These are phyloP conservation scores for Canis aureus DNA, from an alignment of 2,113 vertebrate species.

Conservation along the genomic window DNA sequence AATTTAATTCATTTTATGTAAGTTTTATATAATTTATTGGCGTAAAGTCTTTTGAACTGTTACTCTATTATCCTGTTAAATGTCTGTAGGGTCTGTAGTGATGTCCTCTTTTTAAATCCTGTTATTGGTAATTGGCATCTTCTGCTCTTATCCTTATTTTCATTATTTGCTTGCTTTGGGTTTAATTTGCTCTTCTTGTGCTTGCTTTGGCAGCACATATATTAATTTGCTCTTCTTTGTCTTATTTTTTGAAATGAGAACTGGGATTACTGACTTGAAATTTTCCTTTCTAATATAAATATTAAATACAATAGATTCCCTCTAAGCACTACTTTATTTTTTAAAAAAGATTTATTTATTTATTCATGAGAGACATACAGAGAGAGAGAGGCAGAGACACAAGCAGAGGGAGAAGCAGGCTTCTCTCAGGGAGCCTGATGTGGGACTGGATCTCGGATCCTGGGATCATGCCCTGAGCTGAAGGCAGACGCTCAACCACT, in stretches of 20 bases:
- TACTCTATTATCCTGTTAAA: background rate
- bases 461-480: too few relatives aligned
- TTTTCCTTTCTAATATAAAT: background rate
- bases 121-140: background rate
- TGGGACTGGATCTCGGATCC: too few relatives aligned
- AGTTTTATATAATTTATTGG: background rate
- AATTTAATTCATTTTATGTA: background rate
- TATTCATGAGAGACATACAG: too few relatives aligned
- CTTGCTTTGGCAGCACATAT: background rate
- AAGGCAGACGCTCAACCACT: too few relatives aligned
- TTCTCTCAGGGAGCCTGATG: too few relatives aligned
- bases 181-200: background rate
- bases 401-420: too few relatives aligned
- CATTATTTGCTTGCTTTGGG: background rate
- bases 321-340: background rate
- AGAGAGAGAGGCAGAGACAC: too few relatives aligned
- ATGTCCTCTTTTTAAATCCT: background rate
- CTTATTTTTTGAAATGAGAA: background rate
- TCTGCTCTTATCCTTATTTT: background rate
- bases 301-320: background rate
- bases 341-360: background rate
- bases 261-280: background rate
- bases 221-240: background rate
- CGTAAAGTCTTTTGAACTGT: background rate
- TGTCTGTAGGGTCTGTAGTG: background rate